Conservation (phyloP, 2,888 invertebrate species). For the Orthosia cruda region DNA sequence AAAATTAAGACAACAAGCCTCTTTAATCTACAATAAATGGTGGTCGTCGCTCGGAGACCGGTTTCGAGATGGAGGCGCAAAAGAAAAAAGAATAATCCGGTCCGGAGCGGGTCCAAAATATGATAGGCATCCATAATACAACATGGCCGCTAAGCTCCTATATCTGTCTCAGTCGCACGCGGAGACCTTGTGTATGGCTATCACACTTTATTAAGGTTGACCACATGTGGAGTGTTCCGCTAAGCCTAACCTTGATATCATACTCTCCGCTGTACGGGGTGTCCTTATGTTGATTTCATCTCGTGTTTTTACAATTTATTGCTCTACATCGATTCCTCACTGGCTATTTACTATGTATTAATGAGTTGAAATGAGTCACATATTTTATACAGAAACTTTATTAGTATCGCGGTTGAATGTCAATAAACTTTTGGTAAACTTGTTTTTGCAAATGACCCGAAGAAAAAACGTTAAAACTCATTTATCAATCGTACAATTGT, state of each 20-base stretch:
- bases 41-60: slow-evolving; percentile 90
- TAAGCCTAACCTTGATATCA: slow-evolving; percentile 92
- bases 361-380: slow-evolving; percentile 38
- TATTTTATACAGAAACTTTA: slow-evolving; percentile 26
- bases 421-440: slow-evolving; percentile 41
- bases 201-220: slow-evolving; percentile 91
- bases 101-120: slow-evolving; percentile 91
- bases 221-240: slow-evolving; percentile 92
- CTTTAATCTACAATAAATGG: slow-evolving; percentile 92
- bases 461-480: neutral
- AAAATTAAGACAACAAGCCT: slow-evolving; percentile 92
- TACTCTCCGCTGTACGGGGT: slow-evolving; percentile 88
- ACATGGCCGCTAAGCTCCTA: slow-evolving; percentile 91
- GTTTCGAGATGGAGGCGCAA: slow-evolving; percentile 90
- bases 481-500: neutral
- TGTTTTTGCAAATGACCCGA: slow-evolving; percentile 10
- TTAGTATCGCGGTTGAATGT: slow-evolving; percentile 15
- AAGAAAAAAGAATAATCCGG: slow-evolving; percentile 91
- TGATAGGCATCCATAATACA: slow-evolving; percentile 92
- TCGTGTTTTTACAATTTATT: slow-evolving; percentile 66
- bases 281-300: slow-evolving; percentile 74
- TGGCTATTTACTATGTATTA: slow-evolving; percentile 41
- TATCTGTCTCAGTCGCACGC: slow-evolving; percentile 83
- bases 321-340: slow-evolving; percentile 34
- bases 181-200: slow-evolving; percentile 77